Conservation (phyloP, 2,888 invertebrate species). For the Chymomyza amoena region DNA sequence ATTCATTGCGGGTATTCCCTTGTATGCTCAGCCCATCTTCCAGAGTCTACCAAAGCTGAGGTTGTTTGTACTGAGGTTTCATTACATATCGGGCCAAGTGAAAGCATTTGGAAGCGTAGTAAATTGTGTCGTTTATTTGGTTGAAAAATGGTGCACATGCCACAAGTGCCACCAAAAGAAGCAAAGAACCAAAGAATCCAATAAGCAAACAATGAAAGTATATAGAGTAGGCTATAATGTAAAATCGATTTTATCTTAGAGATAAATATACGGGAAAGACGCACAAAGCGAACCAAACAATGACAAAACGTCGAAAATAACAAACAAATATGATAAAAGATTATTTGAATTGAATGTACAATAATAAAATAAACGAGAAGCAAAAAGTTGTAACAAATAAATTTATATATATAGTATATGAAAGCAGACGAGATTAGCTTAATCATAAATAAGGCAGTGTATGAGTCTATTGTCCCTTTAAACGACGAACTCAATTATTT, state of each 20-base stretch:
- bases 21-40: too few relatives aligned
- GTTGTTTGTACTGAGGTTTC: too few relatives aligned
- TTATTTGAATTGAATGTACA: background rate
- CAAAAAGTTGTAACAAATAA: background rate
- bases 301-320: background rate
- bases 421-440: background rate
- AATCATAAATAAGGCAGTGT: background rate
- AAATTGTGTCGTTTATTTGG: background rate
- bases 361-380: background rate
- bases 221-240: background rate
- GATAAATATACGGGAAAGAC: background rate
- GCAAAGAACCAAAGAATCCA: conserved; percentile 6
- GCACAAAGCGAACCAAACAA: background rate
- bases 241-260: background rate
- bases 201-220: conserved; percentile 32
- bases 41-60: too few relatives aligned
- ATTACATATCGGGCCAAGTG: background rate
- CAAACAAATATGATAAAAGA: background rate
- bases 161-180: conserved; percentile 44
- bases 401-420: background rate
- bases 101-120: background rate
- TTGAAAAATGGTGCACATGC: conserved; percentile 55
- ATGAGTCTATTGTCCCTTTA: too few relatives aligned
- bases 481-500: too few relatives aligned
- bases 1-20: background rate